Percentiles rank a stretch among this genome's conserved stretches.
phyloP scores from a whole-genome alignment of 2,888 invertebrate species.

The Pristionchus maxplancki region DNA sequence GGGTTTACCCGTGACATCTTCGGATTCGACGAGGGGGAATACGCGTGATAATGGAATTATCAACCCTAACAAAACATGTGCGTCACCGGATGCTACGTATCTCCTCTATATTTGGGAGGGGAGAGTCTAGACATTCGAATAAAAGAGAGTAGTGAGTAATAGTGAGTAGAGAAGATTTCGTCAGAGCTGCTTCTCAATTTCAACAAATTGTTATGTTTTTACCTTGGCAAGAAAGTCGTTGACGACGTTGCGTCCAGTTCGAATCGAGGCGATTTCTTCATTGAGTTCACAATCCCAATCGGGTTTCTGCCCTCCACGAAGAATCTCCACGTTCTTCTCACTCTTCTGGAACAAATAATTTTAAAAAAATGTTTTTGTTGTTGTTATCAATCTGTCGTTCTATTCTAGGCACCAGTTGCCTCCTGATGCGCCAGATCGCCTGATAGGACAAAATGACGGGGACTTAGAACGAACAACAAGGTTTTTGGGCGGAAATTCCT shows the following conservation, averaged over 20 bases:
- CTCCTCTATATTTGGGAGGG: neutral
- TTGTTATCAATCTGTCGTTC: neutral
- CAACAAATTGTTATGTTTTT: too few relatives aligned
- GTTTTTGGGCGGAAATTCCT: neutral
- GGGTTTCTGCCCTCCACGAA: slow-evolving; percentile 8
- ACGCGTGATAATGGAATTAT: slow-evolving; percentile 21
- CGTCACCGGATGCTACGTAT: neutral
- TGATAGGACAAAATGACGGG: neutral
- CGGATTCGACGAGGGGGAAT: neutral
- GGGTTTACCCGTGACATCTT: neutral
- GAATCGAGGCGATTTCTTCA: slow-evolving; percentile 37
- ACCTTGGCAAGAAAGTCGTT: slow-evolving; percentile 18
- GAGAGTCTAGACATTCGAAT: neutral
- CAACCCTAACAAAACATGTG: neutral
- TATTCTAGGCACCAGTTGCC: neutral
- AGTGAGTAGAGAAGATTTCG: too few relatives aligned
- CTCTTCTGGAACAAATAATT: slow-evolving; percentile 11
- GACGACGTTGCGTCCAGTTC: slow-evolving; percentile 36
- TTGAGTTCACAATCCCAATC: neutral
- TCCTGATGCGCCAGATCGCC: neutral
- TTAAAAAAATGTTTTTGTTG: too few relatives aligned
- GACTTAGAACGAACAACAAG: neutral
- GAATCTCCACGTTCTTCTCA: neutral
- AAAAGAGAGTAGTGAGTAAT: neutral
- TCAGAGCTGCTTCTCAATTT: too few relatives aligned